phyloP scores from a whole-genome alignment of 2,888 invertebrate genomes.

The Buathra laborator region DNA sequence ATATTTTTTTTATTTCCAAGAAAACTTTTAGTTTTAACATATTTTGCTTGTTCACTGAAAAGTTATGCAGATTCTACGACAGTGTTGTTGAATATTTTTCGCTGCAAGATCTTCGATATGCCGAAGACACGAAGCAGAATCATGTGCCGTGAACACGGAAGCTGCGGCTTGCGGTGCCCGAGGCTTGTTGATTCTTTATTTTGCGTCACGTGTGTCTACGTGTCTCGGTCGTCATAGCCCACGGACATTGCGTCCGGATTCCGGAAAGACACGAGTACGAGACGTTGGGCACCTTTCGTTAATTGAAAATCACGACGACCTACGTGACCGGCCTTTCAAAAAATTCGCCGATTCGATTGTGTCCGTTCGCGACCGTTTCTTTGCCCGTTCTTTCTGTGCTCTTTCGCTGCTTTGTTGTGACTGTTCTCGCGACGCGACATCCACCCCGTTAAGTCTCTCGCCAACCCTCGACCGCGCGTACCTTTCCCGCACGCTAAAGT shows the following conservation, averaged over 20 bases:
- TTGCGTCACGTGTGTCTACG: slow-evolving; percentile 68
- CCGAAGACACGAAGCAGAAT: background rate
- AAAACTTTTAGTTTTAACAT: background rate
- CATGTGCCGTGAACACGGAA: background rate
- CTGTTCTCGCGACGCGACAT: slow-evolving; percentile 53
- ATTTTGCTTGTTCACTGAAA: background rate
- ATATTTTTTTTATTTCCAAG: no score
- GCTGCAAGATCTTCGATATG: background rate
- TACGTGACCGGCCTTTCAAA: slow-evolving; percentile 77
- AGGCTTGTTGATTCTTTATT: slow-evolving; percentile 75
- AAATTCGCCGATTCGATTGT: slow-evolving; percentile 75
- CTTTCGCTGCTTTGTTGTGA: slow-evolving; percentile 64
- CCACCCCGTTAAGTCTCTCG: slow-evolving; percentile 61
- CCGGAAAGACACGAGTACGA: slow-evolving; percentile 51
- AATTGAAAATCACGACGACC: slow-evolving; percentile 80
- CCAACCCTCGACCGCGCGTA: slow-evolving; percentile 41
- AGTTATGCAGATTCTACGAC: background rate
- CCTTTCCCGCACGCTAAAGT: slow-evolving; percentile 49
- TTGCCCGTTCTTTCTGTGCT: slow-evolving; percentile 54
- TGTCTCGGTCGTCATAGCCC: slow-evolving; percentile 60
- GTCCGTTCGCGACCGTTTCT: slow-evolving; percentile 43
- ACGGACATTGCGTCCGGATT: slow-evolving; percentile 45
- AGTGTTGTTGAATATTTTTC: background rate
- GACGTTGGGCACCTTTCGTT: slow-evolving; percentile 70
- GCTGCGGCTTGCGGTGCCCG: slow-evolving; percentile 25